Evolutionary conservation across 2,888 invertebrate species (phyloP), one percentile per base, ranked within the genome.

Genomic region (Linnaemya tessellans): DNA sequence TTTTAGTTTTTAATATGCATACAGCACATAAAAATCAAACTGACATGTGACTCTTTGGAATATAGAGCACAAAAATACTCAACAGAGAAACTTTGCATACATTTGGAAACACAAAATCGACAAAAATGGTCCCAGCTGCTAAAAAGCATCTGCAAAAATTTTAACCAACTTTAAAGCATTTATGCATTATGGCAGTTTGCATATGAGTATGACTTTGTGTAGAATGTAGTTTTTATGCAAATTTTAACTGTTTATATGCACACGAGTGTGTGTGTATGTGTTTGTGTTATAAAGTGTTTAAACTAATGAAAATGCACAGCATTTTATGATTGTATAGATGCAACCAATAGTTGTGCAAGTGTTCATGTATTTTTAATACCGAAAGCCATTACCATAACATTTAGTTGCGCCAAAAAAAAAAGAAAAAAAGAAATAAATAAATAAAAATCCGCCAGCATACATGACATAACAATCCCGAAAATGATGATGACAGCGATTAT

Each of bases 301-400:
- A 75, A 62, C 43, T 81, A 75, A 81, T 81, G 74, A 68, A 81
- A 81, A 68, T 81, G 67, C 58, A 54, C 43, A 58, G 13, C 65
- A 58, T 74, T 68, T 49, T 51, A 79, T 58, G 77, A 67, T 15
- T 67, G 58, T 49, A n/a, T 30, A 8, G 43, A 46, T 64, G 38
- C 20, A 43, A 41, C 30, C 38, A 15, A 60, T 51, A 43, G 46
- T 41, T 67, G 56, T 74, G 58, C 30, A 35, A 65, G 60, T 41
- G 38, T 67, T 73, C 58, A 74, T 80, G 58, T 67, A 54, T 74
- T 74, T 74, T 67, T 80, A 80, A 74, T 80, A 67, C 73, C 30
- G 3, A 74, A 74, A 80, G 80, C 43, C 80, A 80, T 80, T 74
- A 80, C 51, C 74, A 68, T 80, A 80, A 74, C 67, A 73, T 73